These are phyloP conservation scores for Aphis craccivora DNA, from an alignment of 1,140 invertebrate genomes.

Conservation along the genomic window DNA sequence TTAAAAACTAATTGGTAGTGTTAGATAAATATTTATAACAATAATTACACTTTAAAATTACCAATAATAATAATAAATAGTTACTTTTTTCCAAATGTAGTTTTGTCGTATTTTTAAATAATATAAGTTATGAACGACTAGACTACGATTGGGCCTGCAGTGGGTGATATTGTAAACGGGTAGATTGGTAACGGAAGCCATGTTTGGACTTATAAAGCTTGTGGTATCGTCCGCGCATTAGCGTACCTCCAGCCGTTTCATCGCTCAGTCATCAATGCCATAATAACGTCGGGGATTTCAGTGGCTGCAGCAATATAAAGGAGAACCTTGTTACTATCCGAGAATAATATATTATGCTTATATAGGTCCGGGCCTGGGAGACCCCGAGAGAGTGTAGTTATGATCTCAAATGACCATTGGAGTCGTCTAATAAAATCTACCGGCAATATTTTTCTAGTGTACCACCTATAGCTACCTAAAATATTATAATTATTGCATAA, in stretches of 20 bases:
- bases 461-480: too few species aligned
- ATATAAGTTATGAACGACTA: neutral
- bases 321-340: neutral
- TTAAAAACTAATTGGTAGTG: neutral
- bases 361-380: neutral
- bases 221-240: neutral
- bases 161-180: neutral
- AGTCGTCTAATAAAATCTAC: neutral
- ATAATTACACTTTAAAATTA: too few species aligned
- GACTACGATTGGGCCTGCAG: too few species aligned
- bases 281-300: neutral
- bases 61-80: too few species aligned
- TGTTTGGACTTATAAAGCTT: neutral
- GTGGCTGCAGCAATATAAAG: neutral
- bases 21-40: neutral
- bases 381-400: neutral
- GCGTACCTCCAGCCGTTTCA: neutral
- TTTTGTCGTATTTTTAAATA: neutral
- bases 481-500: neutral
- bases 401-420: neutral
- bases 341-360: neutral
- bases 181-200: neutral
- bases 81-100: neutral
- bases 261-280: neutral
- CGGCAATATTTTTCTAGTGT: neutral